Conservation (phyloP, 2,888 invertebrate genomes). For the Choristoneura rosaceana region DNA sequence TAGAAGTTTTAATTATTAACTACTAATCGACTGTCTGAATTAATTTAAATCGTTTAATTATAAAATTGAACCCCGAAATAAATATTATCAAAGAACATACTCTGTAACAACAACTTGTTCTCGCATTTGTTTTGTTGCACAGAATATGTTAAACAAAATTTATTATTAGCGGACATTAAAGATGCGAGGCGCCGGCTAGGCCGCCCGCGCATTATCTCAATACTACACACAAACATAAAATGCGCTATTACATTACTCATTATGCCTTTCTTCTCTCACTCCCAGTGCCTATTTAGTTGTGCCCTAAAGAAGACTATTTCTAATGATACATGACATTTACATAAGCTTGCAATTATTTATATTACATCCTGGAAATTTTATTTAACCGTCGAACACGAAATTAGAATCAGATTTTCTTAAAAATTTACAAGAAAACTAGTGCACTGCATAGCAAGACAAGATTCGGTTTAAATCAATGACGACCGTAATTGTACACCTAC, state of each 20-base stretch:
- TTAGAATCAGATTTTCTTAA: no score
- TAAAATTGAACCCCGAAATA: not conserved
- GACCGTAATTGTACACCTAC: no score
- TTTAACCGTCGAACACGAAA: no score
- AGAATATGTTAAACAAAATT: constrained; percentile 57
- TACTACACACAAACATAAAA: constrained; percentile 21
- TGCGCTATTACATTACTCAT: constrained; percentile 22
- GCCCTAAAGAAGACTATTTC: not conserved
- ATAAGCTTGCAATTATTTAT: no score
- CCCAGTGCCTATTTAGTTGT: not conserved
- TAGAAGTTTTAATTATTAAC: not conserved
- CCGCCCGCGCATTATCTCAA: constrained; percentile 27
- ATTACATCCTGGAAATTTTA: no score
- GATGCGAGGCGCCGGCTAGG: constrained; percentile 49
- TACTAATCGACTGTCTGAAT: not conserved
- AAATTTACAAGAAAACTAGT: no score
- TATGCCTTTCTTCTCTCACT: not conserved
- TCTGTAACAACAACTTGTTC: not conserved
- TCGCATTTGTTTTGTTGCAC: constrained; percentile 33
- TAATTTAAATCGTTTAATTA: not conserved
- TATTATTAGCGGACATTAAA: constrained; percentile 59
- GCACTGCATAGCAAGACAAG: no score
- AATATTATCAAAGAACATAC: constrained; percentile 2
- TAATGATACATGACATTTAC: not conserved
- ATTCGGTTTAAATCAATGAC: no score